A percentile compares a stretch with the other conserved stretches of the same genome.
phyloP scores from a whole-genome alignment of 2,797 vertebrate genomes.

The Calcarius lapponicus region DNA sequence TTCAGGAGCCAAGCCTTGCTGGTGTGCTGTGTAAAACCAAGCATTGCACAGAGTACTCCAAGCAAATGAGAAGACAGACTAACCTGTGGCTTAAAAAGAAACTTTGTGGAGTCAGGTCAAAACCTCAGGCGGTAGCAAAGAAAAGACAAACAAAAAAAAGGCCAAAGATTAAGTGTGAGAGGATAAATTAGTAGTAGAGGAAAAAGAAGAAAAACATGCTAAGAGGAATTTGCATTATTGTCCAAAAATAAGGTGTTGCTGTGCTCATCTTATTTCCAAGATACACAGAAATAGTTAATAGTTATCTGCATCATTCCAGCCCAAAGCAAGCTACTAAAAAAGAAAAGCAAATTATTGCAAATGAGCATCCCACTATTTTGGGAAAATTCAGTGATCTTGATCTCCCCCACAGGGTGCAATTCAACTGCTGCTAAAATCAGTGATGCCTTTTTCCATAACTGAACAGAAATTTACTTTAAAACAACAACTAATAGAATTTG shows the following conservation, averaged over 20 bases:
- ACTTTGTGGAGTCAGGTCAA: constrained; percentile 68
- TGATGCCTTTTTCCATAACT: background rate
- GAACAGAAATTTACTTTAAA: background rate
- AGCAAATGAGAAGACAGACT: constrained; percentile 60
- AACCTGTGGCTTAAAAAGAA: constrained; percentile 74
- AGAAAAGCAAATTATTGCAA: constrained; percentile 9
- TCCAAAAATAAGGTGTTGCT: background rate
- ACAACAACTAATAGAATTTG: background rate
- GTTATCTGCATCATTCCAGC: background rate
- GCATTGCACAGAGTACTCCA: constrained; percentile 35
- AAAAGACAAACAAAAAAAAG: constrained; percentile 52
- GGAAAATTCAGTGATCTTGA: background rate
- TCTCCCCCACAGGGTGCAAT: background rate
- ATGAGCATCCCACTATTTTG: background rate
- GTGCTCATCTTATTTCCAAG: background rate
- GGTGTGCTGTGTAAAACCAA: constrained; percentile 16
- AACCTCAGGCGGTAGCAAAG: constrained; percentile 69
- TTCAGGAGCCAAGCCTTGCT: constrained; percentile 27
- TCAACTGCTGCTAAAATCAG: background rate
- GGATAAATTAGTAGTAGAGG: constrained; percentile 55
- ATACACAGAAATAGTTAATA: background rate
- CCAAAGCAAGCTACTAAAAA: constrained; percentile 20
- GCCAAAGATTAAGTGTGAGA: constrained; percentile 66
- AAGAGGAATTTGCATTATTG: background rate
- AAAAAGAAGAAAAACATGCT: constrained; percentile 27